Conservation (phyloP, 2,797 vertebrate genomes). For the Acanthis flammea region DNA sequence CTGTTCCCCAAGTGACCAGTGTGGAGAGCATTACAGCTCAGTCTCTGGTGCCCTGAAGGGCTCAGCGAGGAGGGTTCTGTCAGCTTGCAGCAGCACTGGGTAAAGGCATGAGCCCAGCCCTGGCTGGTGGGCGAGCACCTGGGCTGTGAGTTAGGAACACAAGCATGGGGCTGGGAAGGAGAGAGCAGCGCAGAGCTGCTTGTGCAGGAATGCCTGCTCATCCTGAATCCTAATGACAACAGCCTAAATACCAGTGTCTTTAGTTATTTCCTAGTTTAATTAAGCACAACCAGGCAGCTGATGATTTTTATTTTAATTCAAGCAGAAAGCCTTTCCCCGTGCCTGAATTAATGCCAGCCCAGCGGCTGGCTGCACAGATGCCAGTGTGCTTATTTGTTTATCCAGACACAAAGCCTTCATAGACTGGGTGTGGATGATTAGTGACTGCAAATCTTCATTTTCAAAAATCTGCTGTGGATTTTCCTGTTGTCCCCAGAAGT, state of each 20-base stretch:
- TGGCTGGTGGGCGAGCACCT: background rate
- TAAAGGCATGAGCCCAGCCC: background rate
- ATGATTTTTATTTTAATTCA: conserved; percentile 1
- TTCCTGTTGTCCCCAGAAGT: background rate
- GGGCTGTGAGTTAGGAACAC: accelerated
- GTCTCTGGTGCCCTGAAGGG: background rate
- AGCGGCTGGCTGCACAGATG: background rate
- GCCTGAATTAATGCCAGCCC: background rate
- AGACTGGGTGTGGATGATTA: background rate
- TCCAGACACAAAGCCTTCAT: background rate
- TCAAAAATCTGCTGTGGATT: background rate
- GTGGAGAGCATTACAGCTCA: background rate
- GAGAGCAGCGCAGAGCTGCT: background rate
- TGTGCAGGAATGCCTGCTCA: background rate
- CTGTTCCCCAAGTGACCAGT: accelerated
- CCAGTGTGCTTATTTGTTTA: background rate
- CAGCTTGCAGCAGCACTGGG: background rate
- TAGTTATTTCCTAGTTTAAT: background rate
- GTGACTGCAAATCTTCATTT: background rate
- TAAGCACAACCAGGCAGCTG: conserved; percentile 22
- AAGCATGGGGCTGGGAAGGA: accelerated
- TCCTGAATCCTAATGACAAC: background rate
- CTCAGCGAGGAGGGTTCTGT: background rate
- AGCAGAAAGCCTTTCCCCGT: background rate
- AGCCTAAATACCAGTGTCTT: background rate